Percentiles rank a stretch among this genome's conserved stretches.
phyloP scores from a whole-genome alignment of 2,797 vertebrate species.

The Coregonus ussuriensis region DNA sequence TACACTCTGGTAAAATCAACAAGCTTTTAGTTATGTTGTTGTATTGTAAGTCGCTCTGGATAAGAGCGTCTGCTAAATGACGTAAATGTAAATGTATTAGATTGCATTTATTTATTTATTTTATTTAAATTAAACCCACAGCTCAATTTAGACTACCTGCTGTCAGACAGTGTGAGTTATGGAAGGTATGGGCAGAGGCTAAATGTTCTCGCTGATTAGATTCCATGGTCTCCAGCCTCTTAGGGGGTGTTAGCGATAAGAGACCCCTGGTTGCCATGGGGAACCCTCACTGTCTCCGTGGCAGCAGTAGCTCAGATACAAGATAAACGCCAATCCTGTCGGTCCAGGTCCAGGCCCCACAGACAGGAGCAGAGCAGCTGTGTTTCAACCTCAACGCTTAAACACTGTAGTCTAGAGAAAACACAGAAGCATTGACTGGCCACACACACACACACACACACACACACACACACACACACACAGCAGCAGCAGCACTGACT shows the following conservation, averaged over 20 bases:
- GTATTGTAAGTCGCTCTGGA: neutral
- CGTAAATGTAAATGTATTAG: too few relatives aligned
- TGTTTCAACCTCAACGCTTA: too few relatives aligned
- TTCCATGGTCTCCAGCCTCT: conserved; percentile 55
- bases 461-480: too few relatives aligned
- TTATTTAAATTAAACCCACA: neutral
- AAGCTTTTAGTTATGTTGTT: neutral
- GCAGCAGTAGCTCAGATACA: conserved; percentile 67
- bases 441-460: too few relatives aligned
- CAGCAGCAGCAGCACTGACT: too few relatives aligned
- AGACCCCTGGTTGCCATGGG: conserved; percentile 48
- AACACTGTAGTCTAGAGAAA: neutral
- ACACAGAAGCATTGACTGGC: neutral
- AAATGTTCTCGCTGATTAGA: conserved; percentile 31
- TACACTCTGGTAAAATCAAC: neutral
- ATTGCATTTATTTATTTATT: neutral
- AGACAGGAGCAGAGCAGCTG: neutral
- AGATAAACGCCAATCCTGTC: conserved; percentile 64
- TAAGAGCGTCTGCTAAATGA: too few relatives aligned
- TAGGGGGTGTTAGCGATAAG: conserved; percentile 64
- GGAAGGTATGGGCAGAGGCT: neutral
- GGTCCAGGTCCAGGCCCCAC: too few relatives aligned
- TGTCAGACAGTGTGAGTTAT: conserved; percentile 21
- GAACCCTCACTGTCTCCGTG: conserved; percentile 51
- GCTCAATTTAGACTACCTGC: too few relatives aligned